phyloP scores from a whole-genome alignment of 35 echinoderm and acorn worm species.

The Ptychodera flava region DNA sequence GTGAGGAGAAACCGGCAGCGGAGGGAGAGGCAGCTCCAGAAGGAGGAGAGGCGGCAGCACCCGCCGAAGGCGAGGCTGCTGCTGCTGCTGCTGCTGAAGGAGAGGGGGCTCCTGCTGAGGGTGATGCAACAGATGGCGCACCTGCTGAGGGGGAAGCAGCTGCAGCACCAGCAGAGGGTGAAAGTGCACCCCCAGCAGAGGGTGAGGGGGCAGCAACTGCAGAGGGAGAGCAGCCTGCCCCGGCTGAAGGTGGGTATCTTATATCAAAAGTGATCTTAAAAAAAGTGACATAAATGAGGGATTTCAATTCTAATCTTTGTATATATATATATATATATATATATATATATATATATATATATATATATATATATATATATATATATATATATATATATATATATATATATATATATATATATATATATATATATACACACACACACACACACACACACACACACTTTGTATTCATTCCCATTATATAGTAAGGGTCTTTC shows the following conservation, averaged over 20 bases:
- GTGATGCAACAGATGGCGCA: conserved; percentile 21
- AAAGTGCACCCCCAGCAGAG: background rate
- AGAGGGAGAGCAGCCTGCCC: background rate
- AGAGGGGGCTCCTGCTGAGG: conserved; percentile 10
- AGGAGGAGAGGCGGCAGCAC: conserved; percentile 2
- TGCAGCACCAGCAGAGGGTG: conserved; percentile 12
- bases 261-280: too few relatives aligned
- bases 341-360: background rate
- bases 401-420: too few relatives aligned
- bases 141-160: background rate
- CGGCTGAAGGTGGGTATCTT: background rate
- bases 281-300: too few relatives aligned
- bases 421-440: too few relatives aligned
- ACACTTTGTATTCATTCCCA: too few relatives aligned
- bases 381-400: too few relatives aligned
- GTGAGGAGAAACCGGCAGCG: conserved; percentile 1
- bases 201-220: background rate
- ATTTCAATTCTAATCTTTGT: too few relatives aligned
- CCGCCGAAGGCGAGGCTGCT: conserved; percentile 13
- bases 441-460: too few relatives aligned
- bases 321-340: background rate
- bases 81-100: conserved; percentile 9
- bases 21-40: conserved; percentile 24
- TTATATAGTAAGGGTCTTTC: too few relatives aligned
- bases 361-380: too few relatives aligned